phyloP scores from a whole-genome alignment of 2,888 invertebrate species.

The Dromius quadrimaculatus region DNA sequence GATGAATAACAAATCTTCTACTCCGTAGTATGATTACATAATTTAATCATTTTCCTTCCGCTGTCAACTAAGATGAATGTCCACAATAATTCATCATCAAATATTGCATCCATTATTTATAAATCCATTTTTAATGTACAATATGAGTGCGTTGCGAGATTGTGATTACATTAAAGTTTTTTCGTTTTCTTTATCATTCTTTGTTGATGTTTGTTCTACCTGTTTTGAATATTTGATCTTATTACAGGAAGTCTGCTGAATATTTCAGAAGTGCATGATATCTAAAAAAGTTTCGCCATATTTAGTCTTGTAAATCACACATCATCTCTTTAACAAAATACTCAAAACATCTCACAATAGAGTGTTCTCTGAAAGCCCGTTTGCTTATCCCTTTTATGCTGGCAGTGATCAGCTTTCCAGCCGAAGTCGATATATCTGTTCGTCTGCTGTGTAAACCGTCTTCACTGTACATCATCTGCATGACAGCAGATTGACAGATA shows the following conservation, averaged over 20 bases:
- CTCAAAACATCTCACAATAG: not conserved
- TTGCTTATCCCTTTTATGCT: conserved; percentile 14
- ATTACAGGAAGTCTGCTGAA: no score
- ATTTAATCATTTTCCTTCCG: conserved; percentile 22
- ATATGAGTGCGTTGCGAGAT: no score
- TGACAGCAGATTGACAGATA: conserved; percentile 62
- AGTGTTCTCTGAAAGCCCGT: not conserved
- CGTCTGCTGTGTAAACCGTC: conserved; percentile 32
- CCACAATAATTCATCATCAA: conserved; percentile 26
- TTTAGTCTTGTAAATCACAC: no score
- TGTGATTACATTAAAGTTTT: no score
- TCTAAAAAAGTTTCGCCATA: no score
- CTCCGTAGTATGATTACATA: conserved; percentile 15
- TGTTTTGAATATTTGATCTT: no score
- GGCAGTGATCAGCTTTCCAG: not conserved
- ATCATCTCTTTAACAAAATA: not conserved
- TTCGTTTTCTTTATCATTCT: no score
- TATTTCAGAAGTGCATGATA: no score
- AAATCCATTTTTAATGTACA: no score
- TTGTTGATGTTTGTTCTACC: no score
- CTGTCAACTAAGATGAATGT: conserved; percentile 27
- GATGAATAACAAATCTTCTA: conserved; percentile 28
- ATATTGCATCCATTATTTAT: no score
- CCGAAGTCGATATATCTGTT: conserved; percentile 30
- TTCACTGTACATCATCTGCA: conserved; percentile 51